phyloP scores from a whole-genome alignment of 2,888 invertebrate species.

The Cephus sareptanus region DNA sequence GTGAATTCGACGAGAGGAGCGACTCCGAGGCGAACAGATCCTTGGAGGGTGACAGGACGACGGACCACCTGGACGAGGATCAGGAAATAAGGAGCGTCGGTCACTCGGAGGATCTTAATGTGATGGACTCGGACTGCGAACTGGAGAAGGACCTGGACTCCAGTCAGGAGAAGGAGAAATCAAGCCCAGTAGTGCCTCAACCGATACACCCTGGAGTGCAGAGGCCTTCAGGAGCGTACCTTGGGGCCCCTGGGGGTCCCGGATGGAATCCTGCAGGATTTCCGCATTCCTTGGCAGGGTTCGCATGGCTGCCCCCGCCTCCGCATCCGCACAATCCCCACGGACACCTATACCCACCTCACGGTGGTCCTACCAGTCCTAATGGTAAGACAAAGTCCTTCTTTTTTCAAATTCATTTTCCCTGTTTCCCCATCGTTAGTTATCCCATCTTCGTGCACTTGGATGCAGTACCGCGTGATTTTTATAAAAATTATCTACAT shows the following conservation, averaged over 20 bases:
- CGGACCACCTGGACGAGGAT: conserved; percentile 57
- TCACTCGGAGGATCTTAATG: conserved; percentile 62
- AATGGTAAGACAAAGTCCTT: conserved; percentile 50
- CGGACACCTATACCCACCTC: conserved; percentile 61
- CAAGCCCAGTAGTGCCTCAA: conserved; percentile 75
- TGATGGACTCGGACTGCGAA: conserved; percentile 62
- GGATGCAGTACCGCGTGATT: too few species aligned
- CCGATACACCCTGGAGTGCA: conserved; percentile 74
- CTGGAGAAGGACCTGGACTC: conserved; percentile 50
- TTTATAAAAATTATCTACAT: too few species aligned
- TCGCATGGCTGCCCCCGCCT: conserved; percentile 75
- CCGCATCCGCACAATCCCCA: conserved; percentile 71
- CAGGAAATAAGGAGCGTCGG: conserved; percentile 59
- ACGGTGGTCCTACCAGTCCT: conserved; percentile 61
- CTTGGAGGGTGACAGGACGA: conserved; percentile 55
- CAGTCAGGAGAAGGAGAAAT: conserved; percentile 58
- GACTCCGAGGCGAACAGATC: conserved; percentile 61
- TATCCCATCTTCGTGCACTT: too few species aligned
- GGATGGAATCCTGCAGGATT: conserved; percentile 64
- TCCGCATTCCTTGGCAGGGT: conserved; percentile 70
- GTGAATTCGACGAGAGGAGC: conserved; percentile 58
- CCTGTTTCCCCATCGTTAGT: background rate
- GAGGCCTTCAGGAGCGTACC: conserved; percentile 62
- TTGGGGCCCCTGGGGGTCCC: conserved; percentile 47
- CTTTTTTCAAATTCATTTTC: background rate